Evolutionary conservation across 1,140 invertebrate species (phyloP), one percentile per base, ranked within the genome.

Genomic region (Dendrolimus kikuchii): DNA sequence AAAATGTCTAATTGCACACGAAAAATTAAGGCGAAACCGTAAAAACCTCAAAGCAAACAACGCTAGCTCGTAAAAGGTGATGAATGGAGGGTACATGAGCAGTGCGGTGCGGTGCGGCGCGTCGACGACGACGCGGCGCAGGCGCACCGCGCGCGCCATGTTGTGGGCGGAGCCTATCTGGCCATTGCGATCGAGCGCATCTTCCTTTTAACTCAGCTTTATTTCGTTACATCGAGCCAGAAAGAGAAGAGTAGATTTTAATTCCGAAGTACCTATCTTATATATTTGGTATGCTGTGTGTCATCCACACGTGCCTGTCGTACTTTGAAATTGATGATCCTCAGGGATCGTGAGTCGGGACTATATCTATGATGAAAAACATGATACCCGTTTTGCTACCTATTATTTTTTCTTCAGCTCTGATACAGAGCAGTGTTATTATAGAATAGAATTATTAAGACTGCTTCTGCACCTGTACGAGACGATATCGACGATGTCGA

Each of bases 21-120:
- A 68, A 73, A 71, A 75, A 77, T 81, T 80, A 80, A 80, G 70
- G 71, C 68, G 71, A 78, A 81, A 81, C 74, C 69, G 68, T 83
- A 80, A 83, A 77, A 81, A 80, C 70, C 79, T 73, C 76, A 81
- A 75, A 76, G 65, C 68, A 74, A 79, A 82, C 77, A 82, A 68
- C 55, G 51, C 64, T 66, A 66, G 66, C 61, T 81, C 77, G 77
- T 81, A 81, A 84, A 84, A 66, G 61, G 71, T 79, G 77, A 80
- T 84, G 77, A 80, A 83, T 83, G 77, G 74, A 81, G 68, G 69
- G 73, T 84, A 79, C 76, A 81, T 77, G 77, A 80, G 74, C 78
- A 81, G 66, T 60, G 54, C 62, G 51, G 63, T 66, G 68, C 59
- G 44, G 57, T 55, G 68, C 69, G 70, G 51, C 58, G 65, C 71